A percentile compares a stretch with the other conserved stretches of the same genome.
These are phyloP conservation scores for Oryzias dopingdopingensis DNA, from an alignment of 2,797 vertebrate genomes.

Conservation along the genomic window DNA sequence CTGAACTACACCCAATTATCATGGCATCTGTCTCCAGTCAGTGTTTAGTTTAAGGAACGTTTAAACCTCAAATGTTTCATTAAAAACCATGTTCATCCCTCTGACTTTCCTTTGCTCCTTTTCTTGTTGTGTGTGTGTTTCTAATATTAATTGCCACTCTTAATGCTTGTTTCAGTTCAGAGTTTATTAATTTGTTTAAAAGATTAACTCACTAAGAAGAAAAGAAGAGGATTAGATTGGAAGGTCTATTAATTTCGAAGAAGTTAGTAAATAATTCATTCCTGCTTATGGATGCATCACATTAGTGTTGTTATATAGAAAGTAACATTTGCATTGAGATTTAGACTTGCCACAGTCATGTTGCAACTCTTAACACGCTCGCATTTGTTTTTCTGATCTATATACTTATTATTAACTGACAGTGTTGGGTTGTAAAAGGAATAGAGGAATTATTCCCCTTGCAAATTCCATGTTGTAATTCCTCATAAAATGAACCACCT, in stretches of 20 bases:
- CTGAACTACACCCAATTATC: conserved; percentile 6
- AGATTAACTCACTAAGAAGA: conserved; percentile 62
- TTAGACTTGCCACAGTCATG: neutral
- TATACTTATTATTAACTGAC: neutral
- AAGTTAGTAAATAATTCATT: conserved; percentile 60
- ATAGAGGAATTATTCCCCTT: neutral
- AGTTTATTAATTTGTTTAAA: conserved; percentile 65
- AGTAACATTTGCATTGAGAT: conserved; percentile 15
- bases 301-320: conserved; percentile 40
- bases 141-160: conserved; percentile 40
- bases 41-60: neutral
- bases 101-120: conserved; percentile 12
- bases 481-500: neutral
- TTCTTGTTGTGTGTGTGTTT: conserved; percentile 23
- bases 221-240: conserved; percentile 62
- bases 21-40: conserved; percentile 10
- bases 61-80: too few species aligned
- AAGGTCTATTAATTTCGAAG: conserved; percentile 63
- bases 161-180: conserved; percentile 45
- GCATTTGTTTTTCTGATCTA: neutral
- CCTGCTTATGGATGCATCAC: conserved; percentile 35
- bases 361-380: neutral
- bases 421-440: neutral
- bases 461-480: neutral
- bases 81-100: conserved; percentile 6